Evolutionary conservation across 2,888 invertebrate genomes (phyloP), one percentile per base, ranked within the genome.

Genomic region (Camptogramma bilineatum): DNA sequence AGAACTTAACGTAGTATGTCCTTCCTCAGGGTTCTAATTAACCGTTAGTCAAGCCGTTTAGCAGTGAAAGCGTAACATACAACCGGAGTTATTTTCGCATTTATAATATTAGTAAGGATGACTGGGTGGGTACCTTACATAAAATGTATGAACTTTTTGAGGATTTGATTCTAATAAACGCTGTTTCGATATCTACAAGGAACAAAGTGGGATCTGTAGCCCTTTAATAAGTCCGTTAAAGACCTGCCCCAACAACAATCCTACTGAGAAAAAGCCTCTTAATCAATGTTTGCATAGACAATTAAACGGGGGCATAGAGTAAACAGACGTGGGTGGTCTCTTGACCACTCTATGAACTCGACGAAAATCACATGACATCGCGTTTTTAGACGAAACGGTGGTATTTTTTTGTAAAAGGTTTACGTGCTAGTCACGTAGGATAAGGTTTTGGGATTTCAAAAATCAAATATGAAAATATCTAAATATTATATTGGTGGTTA

Each of bases 291-390:
- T 88, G 85, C 79, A 72, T 80, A 83, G 81, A 79, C 90, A 89
- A 91, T 91, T 91, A 92, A 90, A 90, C 81, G 77, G 82, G 81
- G 80, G 85, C 85, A 76, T 72, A 70, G 75, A 68, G 77, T 73
- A 84, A 89, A 91, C 80, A 87, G 62, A 62, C 74, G 85, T 91
- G 92, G 89, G 92, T 91, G 92, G 90, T 80, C 87, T 63, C 68
- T 69, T 66, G 69, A 59, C 66, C 68, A 67, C 69, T 69, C 44
- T 55, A 73, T 72, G 68, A 60, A 59, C 62, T 54, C 75, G 81
- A 76, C 73, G 75, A 77, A 78, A 78, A 74, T 84, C 79, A 78
- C 81, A 78, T 87, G 84, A 85, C 83, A 74, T 63, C 64, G 85
- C 85, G 77, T 75, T 82, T 85, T 80, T 77, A 70, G 73, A 71